A percentile compares a stretch with the other conserved stretches of the same genome.
These are phyloP conservation scores for Hippopotamus amphibius DNA, from an alignment of 2,113 vertebrate species.

Conservation along the genomic window DNA sequence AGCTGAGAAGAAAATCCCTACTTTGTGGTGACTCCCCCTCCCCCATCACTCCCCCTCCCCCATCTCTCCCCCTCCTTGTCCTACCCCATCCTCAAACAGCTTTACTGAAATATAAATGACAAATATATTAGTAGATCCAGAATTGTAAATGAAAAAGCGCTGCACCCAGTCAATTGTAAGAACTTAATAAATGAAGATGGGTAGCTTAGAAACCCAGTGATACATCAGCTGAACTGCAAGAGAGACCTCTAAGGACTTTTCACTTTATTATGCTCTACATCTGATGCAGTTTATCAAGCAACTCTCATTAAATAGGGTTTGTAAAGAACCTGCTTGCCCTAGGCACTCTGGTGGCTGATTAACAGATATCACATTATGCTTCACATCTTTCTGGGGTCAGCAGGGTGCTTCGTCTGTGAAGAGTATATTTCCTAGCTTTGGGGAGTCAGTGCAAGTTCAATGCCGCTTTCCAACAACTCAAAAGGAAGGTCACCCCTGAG, in stretches of 20 bases:
- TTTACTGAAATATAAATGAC: neutral
- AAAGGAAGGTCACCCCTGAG: neutral
- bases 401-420: neutral
- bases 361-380: neutral
- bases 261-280: neutral
- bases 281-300: neutral
- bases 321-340: neutral
- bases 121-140: neutral
- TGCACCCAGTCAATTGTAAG: neutral
- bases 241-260: neutral
- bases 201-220: conserved; percentile 42
- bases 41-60: neutral
- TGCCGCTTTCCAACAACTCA: neutral
- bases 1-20: neutral
- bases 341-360: neutral
- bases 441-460: neutral
- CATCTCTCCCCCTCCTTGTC: neutral
- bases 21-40: neutral
- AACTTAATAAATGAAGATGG: neutral
- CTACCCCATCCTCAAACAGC: neutral
- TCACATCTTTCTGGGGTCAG: conserved; percentile 22
- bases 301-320: conserved; percentile 29
- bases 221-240: neutral
- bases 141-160: neutral
- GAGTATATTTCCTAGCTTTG: neutral